Evolutionary conservation across 2,888 invertebrate species (phyloP).

Genomic region (Acrobeloides nanus): DNA sequence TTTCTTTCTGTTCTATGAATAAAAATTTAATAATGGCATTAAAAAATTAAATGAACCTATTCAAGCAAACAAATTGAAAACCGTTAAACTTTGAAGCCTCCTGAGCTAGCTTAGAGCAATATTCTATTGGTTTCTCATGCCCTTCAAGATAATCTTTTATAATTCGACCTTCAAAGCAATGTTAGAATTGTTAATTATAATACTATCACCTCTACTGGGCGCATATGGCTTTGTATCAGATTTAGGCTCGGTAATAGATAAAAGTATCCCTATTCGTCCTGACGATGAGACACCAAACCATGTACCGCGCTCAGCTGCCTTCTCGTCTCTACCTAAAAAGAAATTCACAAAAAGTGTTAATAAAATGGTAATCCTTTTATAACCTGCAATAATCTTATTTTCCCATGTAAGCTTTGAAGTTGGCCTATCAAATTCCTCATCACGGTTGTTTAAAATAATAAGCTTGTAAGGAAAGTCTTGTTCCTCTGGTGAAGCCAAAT

Average conservation of each 20-base stretch:
- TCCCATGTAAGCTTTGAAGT: slow-evolving; percentile 33
- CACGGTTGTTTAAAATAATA: slow-evolving; percentile 40
- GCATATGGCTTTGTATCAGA: slow-evolving; percentile 18
- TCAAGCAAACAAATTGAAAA: slow-evolving; percentile 33
- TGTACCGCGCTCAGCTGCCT: slow-evolving; percentile 38
- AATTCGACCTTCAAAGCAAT: slow-evolving; percentile 26
- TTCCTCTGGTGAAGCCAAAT: slow-evolving; percentile 4
- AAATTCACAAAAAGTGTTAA: not conserved
- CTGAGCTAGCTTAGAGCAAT: slow-evolving; percentile 15
- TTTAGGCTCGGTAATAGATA: slow-evolving; percentile 33
- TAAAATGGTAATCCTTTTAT: slow-evolving; percentile 1
- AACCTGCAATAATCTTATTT: slow-evolving; percentile 33
- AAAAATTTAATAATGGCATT: slow-evolving; percentile 8
- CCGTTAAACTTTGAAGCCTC: slow-evolving; percentile 30
- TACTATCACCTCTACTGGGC: slow-evolving; percentile 31
- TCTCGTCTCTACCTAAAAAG: slow-evolving; percentile 35
- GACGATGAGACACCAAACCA: slow-evolving; percentile 37
- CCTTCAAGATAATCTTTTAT: slow-evolving; percentile 21
- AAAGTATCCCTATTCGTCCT: slow-evolving; percentile 31
- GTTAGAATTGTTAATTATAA: not conserved
- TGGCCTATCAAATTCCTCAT: slow-evolving; percentile 34
- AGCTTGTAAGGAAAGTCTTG: slow-evolving; percentile 22
- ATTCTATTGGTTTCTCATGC: slow-evolving; percentile 9
- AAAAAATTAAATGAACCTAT: slow-evolving; percentile 2
- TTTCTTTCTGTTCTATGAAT: slow-evolving; percentile 1